Evolutionary conservation across 2,888 invertebrate genomes (phyloP), one percentile per base, ranked within the genome.

Genomic region (Volucella bombylans): DNA sequence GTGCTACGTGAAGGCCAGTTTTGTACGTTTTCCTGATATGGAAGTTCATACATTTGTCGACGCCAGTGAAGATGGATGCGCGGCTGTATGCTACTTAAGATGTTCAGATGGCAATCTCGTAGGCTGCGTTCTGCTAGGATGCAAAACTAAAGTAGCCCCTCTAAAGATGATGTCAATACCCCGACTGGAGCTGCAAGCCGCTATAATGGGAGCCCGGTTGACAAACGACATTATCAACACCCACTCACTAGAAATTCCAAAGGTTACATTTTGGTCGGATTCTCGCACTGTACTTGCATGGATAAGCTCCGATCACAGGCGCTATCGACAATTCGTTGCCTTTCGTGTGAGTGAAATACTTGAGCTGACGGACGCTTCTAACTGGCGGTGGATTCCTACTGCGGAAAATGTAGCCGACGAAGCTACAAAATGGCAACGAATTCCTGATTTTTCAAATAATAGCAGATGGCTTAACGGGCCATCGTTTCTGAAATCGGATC

Each of bases 11-110:
- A 65, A 39, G 31, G 55, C 50, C 10, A 18, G 38, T n/a, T 68
- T 67, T 15, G 67, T 31, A 11, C 12, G 41, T 45, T 47, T 23
- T 41, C 61, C 64, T 10, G 6, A 41, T 82, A 76, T 43, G n/a
- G n/a, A n/a, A n/a, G n/a, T n/a, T n/a, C n/a, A n/a, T n/a, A n/a
- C n/a, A n/a, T n/a, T n/a, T n/a, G n/a, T 76, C 9, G 86, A 81
- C 14, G 77, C 81, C 1, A 79, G 80, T 31, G 86, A 82, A 50
- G 45, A 47, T 54, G 82, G 68, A 8, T 86, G 72, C 11, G 78
- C 85, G 15, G 87, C 82, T 4, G 82, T n/a, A 80, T 80, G 43
- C 15, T 50, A 50, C 4, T 39, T 65, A 18, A 3, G 55, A 47
- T 38, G 47, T 38, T 45, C 68, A 2, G 68, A 68, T 55, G 55